Evolutionary conservation across 2,797 vertebrate species (phyloP).

Genomic region (Mormyrus hasselquistii): DNA sequence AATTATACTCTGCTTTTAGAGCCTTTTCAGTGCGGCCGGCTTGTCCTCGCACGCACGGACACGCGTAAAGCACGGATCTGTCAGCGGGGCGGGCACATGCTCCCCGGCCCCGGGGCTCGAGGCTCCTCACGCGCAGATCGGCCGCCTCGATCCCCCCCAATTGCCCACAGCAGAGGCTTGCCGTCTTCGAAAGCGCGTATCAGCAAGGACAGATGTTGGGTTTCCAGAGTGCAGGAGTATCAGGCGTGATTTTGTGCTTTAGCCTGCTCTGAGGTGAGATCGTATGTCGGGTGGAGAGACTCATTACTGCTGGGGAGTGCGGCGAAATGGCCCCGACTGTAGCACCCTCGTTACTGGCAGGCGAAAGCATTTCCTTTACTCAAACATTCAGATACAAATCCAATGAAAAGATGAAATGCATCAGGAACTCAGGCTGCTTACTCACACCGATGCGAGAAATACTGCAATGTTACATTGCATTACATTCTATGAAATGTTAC

Average conservation of each 20-base stretch:
- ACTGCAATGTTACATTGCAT: not conserved
- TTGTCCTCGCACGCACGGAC: conserved; percentile 35
- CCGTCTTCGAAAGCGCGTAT: conserved; percentile 74
- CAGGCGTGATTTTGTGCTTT: conserved; percentile 52
- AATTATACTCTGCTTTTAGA: conserved; percentile 76
- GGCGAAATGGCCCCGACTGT: not conserved
- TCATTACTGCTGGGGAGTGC: not conserved
- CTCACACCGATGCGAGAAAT: not conserved
- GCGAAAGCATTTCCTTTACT: conserved; percentile 35
- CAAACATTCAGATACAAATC: not conserved
- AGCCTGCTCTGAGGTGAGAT: not conserved
- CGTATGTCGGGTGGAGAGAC: not conserved
- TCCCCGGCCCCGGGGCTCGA: conserved; percentile 58
- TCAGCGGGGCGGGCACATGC: conserved; percentile 56
- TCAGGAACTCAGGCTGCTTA: not conserved
- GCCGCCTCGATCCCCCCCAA: conserved; percentile 77
- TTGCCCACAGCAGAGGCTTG: conserved; percentile 75
- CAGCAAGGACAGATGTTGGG: conserved; percentile 59
- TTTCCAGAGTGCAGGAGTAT: conserved; percentile 55
- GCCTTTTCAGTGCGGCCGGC: conserved; percentile 37
- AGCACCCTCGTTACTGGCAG: conserved; percentile 40
- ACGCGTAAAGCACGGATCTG: conserved; percentile 59
- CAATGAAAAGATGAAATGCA: not conserved
- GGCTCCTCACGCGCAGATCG: conserved; percentile 67
- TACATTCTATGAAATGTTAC: not conserved